These are phyloP conservation scores for Buceros bicornis DNA, from an alignment of 2,797 vertebrate genomes.

Conservation along the genomic window DNA sequence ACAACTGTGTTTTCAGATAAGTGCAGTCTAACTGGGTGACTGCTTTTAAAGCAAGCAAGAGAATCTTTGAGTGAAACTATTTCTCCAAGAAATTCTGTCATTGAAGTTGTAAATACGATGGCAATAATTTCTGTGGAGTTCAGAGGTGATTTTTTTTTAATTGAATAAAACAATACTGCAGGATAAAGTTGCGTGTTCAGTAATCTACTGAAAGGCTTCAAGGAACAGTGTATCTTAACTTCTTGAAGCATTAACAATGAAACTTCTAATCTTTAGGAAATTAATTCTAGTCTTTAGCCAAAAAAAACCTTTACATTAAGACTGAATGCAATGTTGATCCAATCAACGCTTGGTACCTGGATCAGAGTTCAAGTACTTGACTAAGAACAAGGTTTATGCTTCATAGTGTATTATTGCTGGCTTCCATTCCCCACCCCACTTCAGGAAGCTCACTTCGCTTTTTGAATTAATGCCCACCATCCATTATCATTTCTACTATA, in stretches of 20 bases:
- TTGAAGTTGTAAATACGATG: neutral
- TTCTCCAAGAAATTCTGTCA: neutral
- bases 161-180: neutral
- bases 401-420: neutral
- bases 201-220: neutral
- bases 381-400: neutral
- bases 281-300: neutral
- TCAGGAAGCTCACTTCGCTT: neutral
- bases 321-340: neutral
- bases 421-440: neutral
- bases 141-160: neutral
- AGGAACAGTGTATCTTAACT: neutral
- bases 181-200: neutral
- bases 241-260: neutral
- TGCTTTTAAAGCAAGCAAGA: constrained; percentile 11
- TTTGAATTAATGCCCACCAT: neutral
- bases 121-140: neutral
- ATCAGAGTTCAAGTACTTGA: neutral
- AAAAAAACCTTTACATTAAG: neutral
- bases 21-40: neutral
- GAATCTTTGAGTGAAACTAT: neutral
- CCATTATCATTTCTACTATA: neutral
- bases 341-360: neutral
- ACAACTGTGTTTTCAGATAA: neutral
- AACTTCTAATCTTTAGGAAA: neutral